Conservation (phyloP, 2,113 vertebrate species). For the Bombycilla garrulus region DNA sequence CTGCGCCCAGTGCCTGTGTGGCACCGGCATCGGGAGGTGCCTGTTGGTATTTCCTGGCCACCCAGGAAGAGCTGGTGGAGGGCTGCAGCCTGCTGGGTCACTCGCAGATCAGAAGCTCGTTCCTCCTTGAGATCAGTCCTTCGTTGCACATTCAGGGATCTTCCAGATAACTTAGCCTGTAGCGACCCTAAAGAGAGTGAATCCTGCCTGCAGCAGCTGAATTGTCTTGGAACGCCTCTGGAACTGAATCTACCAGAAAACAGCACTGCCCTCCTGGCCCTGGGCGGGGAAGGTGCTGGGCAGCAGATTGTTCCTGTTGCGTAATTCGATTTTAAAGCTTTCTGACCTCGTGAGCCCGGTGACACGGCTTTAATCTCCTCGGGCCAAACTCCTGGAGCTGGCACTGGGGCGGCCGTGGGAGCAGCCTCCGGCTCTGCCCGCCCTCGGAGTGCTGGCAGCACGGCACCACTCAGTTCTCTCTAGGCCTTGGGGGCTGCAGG, state of each 20-base stretch:
- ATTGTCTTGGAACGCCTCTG: background rate
- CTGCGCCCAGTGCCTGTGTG: background rate
- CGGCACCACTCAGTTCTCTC: fast-evolving
- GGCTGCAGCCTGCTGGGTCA: background rate
- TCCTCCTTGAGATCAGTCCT: background rate
- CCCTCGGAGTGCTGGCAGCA: fast-evolving
- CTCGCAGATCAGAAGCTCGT: background rate
- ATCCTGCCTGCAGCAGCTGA: background rate
- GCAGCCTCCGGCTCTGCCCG: background rate
- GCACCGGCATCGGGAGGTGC: background rate
- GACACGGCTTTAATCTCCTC: background rate
- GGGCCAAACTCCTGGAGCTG: background rate
- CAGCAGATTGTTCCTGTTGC: background rate
- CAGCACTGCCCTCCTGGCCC: background rate
- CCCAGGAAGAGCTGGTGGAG: constrained; percentile 5
- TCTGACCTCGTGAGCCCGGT: background rate
- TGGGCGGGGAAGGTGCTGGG: background rate
- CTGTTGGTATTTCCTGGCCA: background rate
- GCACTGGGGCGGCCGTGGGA: fast-evolving
- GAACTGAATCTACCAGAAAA: background rate
- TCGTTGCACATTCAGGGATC: background rate
- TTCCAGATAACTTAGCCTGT: background rate
- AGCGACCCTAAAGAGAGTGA: background rate
- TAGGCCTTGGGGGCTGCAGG: background rate
- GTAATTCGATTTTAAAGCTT: background rate